phyloP scores from a whole-genome alignment of 2,113 vertebrate species.

The Struthidea cinerea region DNA sequence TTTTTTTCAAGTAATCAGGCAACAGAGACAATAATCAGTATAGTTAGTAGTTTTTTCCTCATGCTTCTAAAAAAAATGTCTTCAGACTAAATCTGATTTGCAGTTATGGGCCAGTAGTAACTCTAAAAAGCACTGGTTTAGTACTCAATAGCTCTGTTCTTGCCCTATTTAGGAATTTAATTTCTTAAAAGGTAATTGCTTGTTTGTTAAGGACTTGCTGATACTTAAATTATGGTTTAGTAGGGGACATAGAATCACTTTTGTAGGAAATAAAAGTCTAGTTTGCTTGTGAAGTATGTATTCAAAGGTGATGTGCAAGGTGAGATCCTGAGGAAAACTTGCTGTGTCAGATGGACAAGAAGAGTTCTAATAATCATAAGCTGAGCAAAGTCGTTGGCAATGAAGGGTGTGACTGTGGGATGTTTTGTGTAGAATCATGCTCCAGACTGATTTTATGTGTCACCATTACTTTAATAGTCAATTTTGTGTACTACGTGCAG shows the following conservation, averaged over 20 bases:
- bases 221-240: background rate
- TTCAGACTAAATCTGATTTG: background rate
- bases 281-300: background rate
- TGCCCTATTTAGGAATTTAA: background rate
- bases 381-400: background rate
- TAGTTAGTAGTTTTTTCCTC: background rate
- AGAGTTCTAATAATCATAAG: background rate
- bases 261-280: background rate
- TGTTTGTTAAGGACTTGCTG: background rate
- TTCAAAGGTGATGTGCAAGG: background rate
- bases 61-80: background rate
- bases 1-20: background rate
- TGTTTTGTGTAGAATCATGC: background rate
- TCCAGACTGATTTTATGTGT: background rate
- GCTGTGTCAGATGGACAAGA: background rate
- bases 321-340: background rate
- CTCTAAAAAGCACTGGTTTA: background rate
- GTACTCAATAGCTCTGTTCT: background rate
- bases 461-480: background rate
- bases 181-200: background rate
- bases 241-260: background rate
- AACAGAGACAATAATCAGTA: background rate
- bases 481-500: background rate
- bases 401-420: background rate
- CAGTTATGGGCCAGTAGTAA: background rate